These are phyloP conservation scores for Aphaenogaster floridana DNA, from an alignment of 1,140 invertebrate species.

Conservation along the genomic window DNA sequence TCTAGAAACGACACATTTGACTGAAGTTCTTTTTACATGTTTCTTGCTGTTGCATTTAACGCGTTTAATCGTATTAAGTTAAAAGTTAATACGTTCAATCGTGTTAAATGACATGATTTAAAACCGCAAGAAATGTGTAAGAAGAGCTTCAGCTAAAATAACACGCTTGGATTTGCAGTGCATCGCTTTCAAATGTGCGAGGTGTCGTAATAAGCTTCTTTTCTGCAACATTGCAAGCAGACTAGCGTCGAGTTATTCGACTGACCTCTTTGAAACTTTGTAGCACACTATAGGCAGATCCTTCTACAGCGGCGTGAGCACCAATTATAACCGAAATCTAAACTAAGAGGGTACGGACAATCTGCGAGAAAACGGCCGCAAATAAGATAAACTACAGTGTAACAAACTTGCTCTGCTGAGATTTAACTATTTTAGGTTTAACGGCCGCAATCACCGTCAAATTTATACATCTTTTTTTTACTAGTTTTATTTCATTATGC, in stretches of 20 bases:
- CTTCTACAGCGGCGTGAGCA: background rate
- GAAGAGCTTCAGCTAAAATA: no score
- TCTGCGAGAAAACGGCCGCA: background rate
- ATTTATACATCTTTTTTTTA: background rate
- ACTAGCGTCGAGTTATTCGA: constrained; percentile 70
- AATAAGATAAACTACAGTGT: background rate
- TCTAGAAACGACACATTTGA: no score
- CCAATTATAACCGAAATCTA: constrained; percentile 18
- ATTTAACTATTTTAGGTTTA: background rate
- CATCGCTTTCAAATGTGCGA: constrained; percentile 35
- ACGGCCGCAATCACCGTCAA: background rate
- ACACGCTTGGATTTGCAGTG: background rate
- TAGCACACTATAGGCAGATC: background rate
- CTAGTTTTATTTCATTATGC: background rate
- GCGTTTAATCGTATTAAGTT: no score
- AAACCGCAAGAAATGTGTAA: no score
- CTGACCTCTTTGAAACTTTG: constrained; percentile 67
- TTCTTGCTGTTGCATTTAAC: no score
- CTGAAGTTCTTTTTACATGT: no score
- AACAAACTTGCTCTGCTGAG: background rate
- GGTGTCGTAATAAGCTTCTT: constrained; percentile 65
- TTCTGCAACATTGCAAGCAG: constrained; percentile 63
- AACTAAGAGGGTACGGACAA: background rate
- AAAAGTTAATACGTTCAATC: no score
- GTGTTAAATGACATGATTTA: no score